Base-by-base conservation (phyloP, 2,888 invertebrate genomes). In the Cybosia mesomella region DNA sequence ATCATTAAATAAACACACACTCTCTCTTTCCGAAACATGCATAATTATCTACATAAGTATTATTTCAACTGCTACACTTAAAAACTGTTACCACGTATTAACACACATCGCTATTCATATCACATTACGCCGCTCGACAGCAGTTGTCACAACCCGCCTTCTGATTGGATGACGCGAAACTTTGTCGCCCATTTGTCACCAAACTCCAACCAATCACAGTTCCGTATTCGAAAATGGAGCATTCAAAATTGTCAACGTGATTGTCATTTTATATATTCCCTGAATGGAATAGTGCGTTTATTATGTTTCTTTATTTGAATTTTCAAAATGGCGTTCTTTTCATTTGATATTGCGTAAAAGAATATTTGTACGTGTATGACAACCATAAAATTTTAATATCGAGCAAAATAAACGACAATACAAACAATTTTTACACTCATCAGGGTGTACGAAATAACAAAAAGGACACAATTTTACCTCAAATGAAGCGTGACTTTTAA, bases 181-280 rank as follows among this genome's bases (percentile, higher is more conserved):
- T 88, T 87, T 95, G 94, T 95, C 95, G 92, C 91, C 91, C 93
- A 91, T 93, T 94, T 95, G 94, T 95, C 95, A 94, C 94, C 95
- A 94, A 94, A 84, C 85, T 68, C 76, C 87, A 68, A 74, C 94
- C 94, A 94, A 94, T 94, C 82, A 82, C 82, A 80, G 72, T 70
- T 81, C 82, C 36, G 76, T 67, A 67, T 86, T 91, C 77, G 73
- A 87, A 89, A 89, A 88, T 86, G 89, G 91, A 91, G 89, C 86
- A 83, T 88, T 87, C 85, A 85, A 88, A 90, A 91, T 84, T 93
- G 92, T 93, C 92, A 91, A 87, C 82, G 72, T 84, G 82, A 82
- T 75, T 85, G 88, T 86, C 87, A 86, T 81, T 80, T 85, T 89
- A 90, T 91, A 78, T 91, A 59, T 57, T 34, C 22, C 18, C 22